Base-by-base conservation (phyloP, 2,797 vertebrate genomes). In the Galagoides demidoff region DNA sequence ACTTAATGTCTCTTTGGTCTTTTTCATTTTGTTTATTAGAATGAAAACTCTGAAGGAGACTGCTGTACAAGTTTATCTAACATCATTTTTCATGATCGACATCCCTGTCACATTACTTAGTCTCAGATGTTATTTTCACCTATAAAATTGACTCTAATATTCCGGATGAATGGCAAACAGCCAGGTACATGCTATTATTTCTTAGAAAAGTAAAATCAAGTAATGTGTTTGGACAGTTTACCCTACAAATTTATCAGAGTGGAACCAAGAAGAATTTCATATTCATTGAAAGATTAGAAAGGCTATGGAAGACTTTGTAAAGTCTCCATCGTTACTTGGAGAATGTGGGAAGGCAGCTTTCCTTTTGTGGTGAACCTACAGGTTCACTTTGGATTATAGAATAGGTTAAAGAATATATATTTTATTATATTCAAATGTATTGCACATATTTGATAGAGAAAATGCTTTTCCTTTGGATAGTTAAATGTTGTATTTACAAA, bases 31-130 rank as follows among this genome's bases (percentile, higher is more conserved):
- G 99, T 99, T 99, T 97, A 99, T 99, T 68, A 99, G 99, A 98
- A 97, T 99, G 97, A 99, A 99, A 97, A 99, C 99, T 71, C 98
- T 99, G 98, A 99, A 99, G 98, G 99, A 99, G 97, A 99, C 99
- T 0, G 99, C 99, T 0, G 99, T 99, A 97, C 99, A 99, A 98
- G 99, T 99, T 94, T 99, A 99, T 98, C 99, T 99, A 97, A 99
- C 99, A 70, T 99, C 99, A 99, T 99, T 93, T 98, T 99, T 97
- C 99, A 98, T 97, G 99, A 96, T 98, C 99, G 99, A 96, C 98
- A 98, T 96, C 97, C 98, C 98, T 95, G 81, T 52, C 57, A 99
- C 97, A 92, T 98, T 98, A 95, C 98, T 99, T 70, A 98, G 98
- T 96, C 96, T 99, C 88, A 98, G 96, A 98, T 98, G 96, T 98